Conservation (phyloP, 2,113 vertebrate genomes). For the Ictidomys tridecemlineatus region DNA sequence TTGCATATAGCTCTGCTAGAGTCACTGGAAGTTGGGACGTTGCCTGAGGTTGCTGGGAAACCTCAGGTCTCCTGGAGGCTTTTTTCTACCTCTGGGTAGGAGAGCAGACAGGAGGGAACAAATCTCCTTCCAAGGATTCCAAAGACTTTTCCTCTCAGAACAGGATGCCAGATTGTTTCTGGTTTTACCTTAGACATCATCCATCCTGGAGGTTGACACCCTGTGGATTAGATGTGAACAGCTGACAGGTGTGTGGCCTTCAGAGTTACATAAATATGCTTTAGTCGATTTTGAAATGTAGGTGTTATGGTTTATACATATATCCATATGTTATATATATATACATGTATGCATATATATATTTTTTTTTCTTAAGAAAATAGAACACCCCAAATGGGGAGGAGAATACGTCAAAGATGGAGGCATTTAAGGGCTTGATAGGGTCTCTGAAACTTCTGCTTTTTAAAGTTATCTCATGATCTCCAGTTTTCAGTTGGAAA, state of each 20-base stretch:
- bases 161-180: neutral
- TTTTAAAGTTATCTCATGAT: neutral
- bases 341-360: too few relatives aligned
- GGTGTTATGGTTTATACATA: neutral
- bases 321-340: too few relatives aligned
- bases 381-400: neutral
- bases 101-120: neutral
- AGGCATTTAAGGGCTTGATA: neutral
- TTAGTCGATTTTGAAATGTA: neutral
- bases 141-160: neutral
- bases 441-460: neutral
- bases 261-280: neutral
- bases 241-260: neutral
- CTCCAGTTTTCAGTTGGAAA: neutral
- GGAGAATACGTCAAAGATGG: neutral
- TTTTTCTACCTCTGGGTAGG: neutral
- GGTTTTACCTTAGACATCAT: neutral
- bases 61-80: rapidly evolving
- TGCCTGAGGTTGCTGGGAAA: neutral
- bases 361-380: neutral
- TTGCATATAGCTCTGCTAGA: neutral
- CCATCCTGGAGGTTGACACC: neutral
- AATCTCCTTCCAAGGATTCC: neutral
- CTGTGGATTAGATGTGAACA: neutral
- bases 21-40: too few relatives aligned